Base-by-base conservation (phyloP, 2,113 vertebrate genomes). In the Montifringilla adamsi region DNA sequence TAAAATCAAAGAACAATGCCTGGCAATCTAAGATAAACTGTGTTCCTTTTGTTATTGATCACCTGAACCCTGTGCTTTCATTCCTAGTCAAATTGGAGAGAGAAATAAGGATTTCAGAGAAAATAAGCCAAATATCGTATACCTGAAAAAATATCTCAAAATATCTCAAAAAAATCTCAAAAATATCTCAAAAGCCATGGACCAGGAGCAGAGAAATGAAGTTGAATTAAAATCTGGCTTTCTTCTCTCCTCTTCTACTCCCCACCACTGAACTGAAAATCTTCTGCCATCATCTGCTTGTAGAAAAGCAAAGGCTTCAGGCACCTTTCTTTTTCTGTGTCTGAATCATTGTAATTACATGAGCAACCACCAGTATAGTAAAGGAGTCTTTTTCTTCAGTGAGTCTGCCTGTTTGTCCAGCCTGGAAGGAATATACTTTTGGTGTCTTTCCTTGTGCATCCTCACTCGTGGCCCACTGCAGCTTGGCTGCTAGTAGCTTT, bases 41-140 rank as follows among this genome's bases (percentile, higher is more conserved):
- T 43, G 26, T 14, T 94, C 7, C 46, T 94, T 81, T 91, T 76
- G 41, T 33, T 87, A 53, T 85, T 89, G 89, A 92, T 94, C 53
- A 78, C 46, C 41, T 68, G 3, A 5, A 49, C 20, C 43, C 49
- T 2, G 3, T 87, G 56, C 13, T 84, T 91, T 94, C 2, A 10
- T 86, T 92, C 64, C 44, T 64, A 96, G 37, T 68, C 92, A 91
- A 82, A 82, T 24, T 56, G 33, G 30, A 88, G 49, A 94, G 13
- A 82, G 44, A 86, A 93, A 46, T 9, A 52, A 93, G 44, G 27
- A 82, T 72, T 93, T 80, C 70, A 85, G 39, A 89, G 77, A 86
- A 95, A 95, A 90, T 4, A 86, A 49, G 46, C 50, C 70, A 80
- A 59, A 89, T 58, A 26, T 4, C 11, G 30, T 49, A 46, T 21